A percentile compares a stretch with the other conserved stretches of the same genome.
Conservation (phyloP, 1,140 invertebrate genomes). For the Eurytemora carolleeae region DNA sequence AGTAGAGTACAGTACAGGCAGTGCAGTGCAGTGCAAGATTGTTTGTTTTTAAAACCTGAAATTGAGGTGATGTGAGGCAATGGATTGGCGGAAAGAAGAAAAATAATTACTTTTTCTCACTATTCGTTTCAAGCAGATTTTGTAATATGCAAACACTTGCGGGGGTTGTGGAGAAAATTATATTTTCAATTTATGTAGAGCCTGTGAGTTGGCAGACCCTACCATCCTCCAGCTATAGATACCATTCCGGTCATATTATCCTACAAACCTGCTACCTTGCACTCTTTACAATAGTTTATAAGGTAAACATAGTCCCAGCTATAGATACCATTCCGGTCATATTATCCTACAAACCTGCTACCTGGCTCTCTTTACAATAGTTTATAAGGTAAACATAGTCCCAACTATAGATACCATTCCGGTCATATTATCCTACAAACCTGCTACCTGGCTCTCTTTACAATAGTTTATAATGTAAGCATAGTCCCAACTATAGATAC, state of each 20-base stretch:
- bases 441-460: constrained; percentile 20
- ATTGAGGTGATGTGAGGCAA: no score
- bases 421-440: constrained; percentile 19
- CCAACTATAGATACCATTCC: constrained; percentile 16
- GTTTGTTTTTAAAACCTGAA: no score
- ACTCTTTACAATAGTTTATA: constrained; percentile 19
- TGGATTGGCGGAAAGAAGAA: no score
- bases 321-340: constrained; percentile 12
- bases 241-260: constrained; percentile 14
- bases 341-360: constrained; percentile 20
- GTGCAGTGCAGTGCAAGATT: no score
- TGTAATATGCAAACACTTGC: no score
- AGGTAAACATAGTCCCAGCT: constrained; percentile 21
- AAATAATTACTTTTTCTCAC: no score
- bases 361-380: constrained; percentile 19
- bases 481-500: constrained; percentile 19
- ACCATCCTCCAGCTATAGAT: no score
- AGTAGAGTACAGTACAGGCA: no score
- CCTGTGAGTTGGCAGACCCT: no score
- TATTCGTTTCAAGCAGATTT: no score
- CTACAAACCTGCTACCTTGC: constrained; percentile 20
- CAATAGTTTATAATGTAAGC: constrained; percentile 21
- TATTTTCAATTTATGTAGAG: no score
- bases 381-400: constrained; percentile 21
- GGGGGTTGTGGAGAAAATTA: no score